Conservation (phyloP, 2,888 invertebrate genomes). For the Eristalis tenax region DNA sequence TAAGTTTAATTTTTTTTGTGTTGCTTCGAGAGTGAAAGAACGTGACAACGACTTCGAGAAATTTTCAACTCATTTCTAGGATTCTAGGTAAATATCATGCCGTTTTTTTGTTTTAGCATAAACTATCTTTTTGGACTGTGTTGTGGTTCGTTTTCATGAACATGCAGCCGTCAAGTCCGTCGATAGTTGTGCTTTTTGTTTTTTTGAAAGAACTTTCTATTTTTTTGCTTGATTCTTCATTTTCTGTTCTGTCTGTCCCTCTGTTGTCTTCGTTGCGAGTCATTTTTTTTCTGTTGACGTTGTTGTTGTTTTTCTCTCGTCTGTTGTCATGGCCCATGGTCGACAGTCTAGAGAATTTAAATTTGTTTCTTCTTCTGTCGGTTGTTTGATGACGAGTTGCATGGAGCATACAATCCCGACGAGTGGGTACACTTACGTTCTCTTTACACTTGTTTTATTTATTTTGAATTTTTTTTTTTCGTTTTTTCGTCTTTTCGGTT, state of each 20-base stretch:
- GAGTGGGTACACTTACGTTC: background rate
- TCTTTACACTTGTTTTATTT: background rate
- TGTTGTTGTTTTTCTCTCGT: slow-evolving; percentile 1
- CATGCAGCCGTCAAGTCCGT: slow-evolving; percentile 15
- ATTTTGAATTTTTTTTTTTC: slow-evolving; percentile 10
- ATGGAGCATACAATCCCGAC: background rate
- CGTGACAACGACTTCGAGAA: background rate
- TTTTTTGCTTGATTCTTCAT: slow-evolving; percentile 69
- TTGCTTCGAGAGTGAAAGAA: slow-evolving; percentile 3
- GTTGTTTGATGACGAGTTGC: slow-evolving; percentile 6
- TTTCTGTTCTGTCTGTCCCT: slow-evolving; percentile 3
- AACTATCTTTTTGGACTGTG: slow-evolving; percentile 10
- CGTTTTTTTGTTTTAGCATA: background rate
- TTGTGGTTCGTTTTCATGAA: slow-evolving; percentile 15
- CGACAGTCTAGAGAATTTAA: slow-evolving; percentile 48
- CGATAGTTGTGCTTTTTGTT: background rate
- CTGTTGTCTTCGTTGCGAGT: background rate
- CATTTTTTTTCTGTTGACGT: slow-evolving; percentile 14
- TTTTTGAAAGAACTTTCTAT: slow-evolving; percentile 57
- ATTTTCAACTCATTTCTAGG: background rate
- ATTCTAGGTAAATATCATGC: slow-evolving; percentile 48
- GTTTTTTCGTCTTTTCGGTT: background rate
- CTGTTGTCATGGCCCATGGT: slow-evolving; percentile 8
- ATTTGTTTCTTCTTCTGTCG: slow-evolving; percentile 16
- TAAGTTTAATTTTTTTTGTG: slow-evolving; percentile 4